Base-by-base conservation (phyloP, 2,113 vertebrate genomes). In the Agelaius phoeniceus region DNA sequence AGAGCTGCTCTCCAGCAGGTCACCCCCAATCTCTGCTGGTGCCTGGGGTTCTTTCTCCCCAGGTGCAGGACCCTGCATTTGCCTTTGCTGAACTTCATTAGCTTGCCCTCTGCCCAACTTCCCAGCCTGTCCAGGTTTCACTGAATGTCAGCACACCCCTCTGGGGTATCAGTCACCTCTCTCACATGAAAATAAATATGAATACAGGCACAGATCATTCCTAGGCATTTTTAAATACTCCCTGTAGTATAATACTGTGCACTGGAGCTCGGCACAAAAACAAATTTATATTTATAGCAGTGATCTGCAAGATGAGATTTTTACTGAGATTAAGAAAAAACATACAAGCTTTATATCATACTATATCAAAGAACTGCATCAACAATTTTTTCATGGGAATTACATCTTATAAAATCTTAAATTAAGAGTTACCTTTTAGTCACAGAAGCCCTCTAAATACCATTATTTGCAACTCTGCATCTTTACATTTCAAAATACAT, bases 251-350 rank as follows among this genome's bases (percentile, higher is more conserved):
- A 86, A 75, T 48, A 80, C 86, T 76, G 43, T 55, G 61, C 69
- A 89, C 51, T 88, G 46, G 74, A 75, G 41, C 54, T 68, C 95
- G 75, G 72, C 15, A 81, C 19, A 62, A 37, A 62, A 62, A 8
- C 57, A 91, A 76, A 84, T 23, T 84, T 20, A 22, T 93, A 86
- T 63, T 93, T 93, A 88, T 49, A 73, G 49, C 83, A 67, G 43
- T 61, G 31, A 93, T 89, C 81, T 86, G 66, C 23, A 95, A 94
- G 44, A 77, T 46, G 28, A 97, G n/a, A 90, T 82, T 96, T 95
- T 91, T 90, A 94, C 52, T 52, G 13, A 91, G n/a, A 43, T 79
- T 78, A 52, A 92, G 88, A 63, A 93, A 92, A 95, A 96, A 51
- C 33, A 62, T 26, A 59, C 19, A 86, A 63, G 24, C 28, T 84